Conservation (phyloP, 2,888 invertebrate genomes). For the Drosophila dives region DNA sequence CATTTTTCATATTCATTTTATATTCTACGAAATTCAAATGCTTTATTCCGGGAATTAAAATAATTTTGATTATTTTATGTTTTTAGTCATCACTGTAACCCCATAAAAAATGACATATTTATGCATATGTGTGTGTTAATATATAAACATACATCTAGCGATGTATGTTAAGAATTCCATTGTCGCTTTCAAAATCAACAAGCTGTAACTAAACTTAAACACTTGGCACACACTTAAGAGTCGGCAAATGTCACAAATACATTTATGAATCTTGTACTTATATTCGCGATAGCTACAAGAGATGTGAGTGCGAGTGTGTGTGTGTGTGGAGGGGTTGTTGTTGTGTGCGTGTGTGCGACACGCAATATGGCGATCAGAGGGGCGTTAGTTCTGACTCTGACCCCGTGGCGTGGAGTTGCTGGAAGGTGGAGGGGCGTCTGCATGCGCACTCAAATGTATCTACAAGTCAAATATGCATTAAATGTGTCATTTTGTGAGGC, state of each 20-base stretch:
- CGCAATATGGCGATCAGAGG: conserved; percentile 57
- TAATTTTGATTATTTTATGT: background rate
- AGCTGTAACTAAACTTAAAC: conserved; percentile 77
- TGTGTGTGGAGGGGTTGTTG: background rate
- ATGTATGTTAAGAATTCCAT: conserved; percentile 52
- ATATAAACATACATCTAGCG: conserved; percentile 28
- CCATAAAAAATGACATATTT: conserved; percentile 7
- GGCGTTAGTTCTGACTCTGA: conserved; percentile 57
- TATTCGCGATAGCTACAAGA: conserved; percentile 41
- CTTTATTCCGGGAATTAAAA: background rate
- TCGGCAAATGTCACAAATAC: conserved; percentile 43
- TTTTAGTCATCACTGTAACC: background rate
- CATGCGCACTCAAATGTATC: conserved; percentile 74
- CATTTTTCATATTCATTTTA: background rate
- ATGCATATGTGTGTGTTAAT: conserved; percentile 4
- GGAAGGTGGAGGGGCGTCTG: conserved; percentile 19
- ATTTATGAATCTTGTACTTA: conserved; percentile 30
- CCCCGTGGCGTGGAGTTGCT: conserved; percentile 38
- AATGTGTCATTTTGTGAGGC: conserved; percentile 80
- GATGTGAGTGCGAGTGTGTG: conserved; percentile 2
- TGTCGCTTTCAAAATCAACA: conserved; percentile 83
- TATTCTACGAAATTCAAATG: background rate
- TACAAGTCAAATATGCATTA: conserved; percentile 81
- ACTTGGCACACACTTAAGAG: conserved; percentile 60
- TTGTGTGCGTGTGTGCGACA: conserved; percentile 44